Percentiles rank a stretch among this genome's conserved stretches.
Evolutionary conservation across 2,797 vertebrate species (phyloP).

Genomic region (Gymnothorax reevesii): DNA sequence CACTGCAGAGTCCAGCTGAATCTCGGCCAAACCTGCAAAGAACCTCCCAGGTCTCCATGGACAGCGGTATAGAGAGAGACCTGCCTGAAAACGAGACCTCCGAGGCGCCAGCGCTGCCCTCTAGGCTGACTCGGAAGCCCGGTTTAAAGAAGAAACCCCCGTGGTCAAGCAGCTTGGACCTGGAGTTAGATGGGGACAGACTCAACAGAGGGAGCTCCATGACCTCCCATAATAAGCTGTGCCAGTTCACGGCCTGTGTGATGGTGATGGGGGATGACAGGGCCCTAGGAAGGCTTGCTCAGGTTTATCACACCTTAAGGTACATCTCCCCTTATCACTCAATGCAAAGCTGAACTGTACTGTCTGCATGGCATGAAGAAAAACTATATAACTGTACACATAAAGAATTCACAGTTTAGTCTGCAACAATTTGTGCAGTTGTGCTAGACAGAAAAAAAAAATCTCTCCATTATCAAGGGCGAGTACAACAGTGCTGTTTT

Average conservation of each 20-base stretch:
- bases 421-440: too few species aligned
- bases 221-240: constrained; percentile 51
- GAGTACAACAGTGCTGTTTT: too few species aligned
- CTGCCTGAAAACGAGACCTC: constrained; percentile 47
- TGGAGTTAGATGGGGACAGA: background rate
- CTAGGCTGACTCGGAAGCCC: constrained; percentile 62
- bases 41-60: constrained; percentile 60
- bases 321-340: constrained; percentile 43
- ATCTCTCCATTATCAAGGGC: too few species aligned
- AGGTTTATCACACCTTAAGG: constrained; percentile 75
- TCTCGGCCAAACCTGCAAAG: constrained; percentile 57
- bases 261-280: constrained; percentile 83
- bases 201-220: constrained; percentile 24
- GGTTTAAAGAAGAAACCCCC: constrained; percentile 67
- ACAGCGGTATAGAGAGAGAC: constrained; percentile 78
- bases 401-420: too few species aligned
- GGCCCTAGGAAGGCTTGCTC: constrained; percentile 77
- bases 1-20: constrained; percentile 50
- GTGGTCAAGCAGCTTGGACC: constrained; percentile 50
- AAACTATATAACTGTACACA: background rate
- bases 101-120: background rate
- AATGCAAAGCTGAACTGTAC: background rate
- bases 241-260: constrained; percentile 72
- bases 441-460: too few species aligned
- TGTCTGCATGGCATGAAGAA: background rate